phyloP scores from a whole-genome alignment of 2,888 invertebrate genomes.

The Orthosia incerta region DNA sequence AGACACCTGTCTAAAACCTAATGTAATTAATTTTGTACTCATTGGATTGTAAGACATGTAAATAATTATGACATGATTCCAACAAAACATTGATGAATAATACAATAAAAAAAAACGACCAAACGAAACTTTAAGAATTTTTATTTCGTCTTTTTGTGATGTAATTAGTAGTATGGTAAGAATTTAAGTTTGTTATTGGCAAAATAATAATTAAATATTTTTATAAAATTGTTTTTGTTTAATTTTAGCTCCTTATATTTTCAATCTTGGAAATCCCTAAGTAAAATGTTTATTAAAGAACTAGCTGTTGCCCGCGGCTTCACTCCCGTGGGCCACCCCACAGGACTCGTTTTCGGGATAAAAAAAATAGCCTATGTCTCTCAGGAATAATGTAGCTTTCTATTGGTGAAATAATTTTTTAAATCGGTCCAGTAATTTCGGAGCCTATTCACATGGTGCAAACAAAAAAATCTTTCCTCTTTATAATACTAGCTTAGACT shows the following conservation, averaged over 20 bases:
- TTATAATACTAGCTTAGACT: no score
- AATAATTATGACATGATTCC: background rate
- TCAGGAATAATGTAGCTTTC: no score
- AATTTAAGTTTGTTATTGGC: constrained; percentile 4
- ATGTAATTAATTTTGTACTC: background rate
- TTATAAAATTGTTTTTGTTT: background rate
- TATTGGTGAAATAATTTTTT: no score
- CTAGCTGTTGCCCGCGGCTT: no score
- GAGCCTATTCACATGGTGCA: no score
- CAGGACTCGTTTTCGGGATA: no score
- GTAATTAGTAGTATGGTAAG: background rate
- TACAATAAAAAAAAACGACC: background rate
- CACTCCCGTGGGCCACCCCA: no score
- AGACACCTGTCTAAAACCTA: background rate
- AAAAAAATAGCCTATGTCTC: no score
- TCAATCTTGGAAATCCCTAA: background rate
- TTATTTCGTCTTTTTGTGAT: background rate
- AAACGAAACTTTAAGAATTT: background rate
- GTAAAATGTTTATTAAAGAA: no score
- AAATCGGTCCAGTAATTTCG: no score
- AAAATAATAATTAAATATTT: constrained; percentile 19
- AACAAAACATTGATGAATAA: background rate
- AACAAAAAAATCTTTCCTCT: no score
- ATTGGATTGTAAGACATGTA: background rate
- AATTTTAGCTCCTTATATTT: background rate